A percentile compares a stretch with the other conserved stretches of the same genome.
phyloP scores from a whole-genome alignment of 2,888 invertebrate genomes.

The Neoaliturus tenellus region DNA sequence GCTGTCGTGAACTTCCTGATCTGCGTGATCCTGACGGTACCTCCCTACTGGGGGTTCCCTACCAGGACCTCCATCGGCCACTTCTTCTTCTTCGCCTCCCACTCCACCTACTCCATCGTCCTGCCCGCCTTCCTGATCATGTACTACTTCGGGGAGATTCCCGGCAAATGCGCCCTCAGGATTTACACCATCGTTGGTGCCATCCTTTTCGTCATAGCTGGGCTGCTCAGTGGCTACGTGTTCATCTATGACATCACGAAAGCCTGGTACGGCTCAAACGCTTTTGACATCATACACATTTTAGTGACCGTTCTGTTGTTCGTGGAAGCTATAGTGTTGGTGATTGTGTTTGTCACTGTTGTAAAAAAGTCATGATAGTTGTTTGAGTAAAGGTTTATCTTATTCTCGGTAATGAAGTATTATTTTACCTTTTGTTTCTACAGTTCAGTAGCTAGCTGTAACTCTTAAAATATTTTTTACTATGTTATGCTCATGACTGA shows the following conservation, averaged over 20 bases:
- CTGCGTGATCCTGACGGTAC: background rate
- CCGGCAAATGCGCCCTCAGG: background rate
- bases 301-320: background rate
- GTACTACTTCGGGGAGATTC: background rate
- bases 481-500: no score
- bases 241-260: no score
- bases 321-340: background rate
- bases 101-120: background rate
- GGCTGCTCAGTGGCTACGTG: background rate
- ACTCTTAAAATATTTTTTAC: no score
- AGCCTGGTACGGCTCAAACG: background rate
- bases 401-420: no score
- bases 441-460: no score
- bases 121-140: background rate
- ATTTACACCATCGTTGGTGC: background rate
- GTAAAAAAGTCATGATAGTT: no score
- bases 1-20: background rate
- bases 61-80: background rate
- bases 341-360: background rate
- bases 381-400: no score
- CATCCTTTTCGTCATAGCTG: background rate
- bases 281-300: background rate
- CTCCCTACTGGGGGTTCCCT: background rate
- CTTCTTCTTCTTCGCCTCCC: background rate
- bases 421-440: no score